Evolutionary conservation across 2,888 invertebrate species (phyloP).

Genomic region (Ectropis crepuscularia): DNA sequence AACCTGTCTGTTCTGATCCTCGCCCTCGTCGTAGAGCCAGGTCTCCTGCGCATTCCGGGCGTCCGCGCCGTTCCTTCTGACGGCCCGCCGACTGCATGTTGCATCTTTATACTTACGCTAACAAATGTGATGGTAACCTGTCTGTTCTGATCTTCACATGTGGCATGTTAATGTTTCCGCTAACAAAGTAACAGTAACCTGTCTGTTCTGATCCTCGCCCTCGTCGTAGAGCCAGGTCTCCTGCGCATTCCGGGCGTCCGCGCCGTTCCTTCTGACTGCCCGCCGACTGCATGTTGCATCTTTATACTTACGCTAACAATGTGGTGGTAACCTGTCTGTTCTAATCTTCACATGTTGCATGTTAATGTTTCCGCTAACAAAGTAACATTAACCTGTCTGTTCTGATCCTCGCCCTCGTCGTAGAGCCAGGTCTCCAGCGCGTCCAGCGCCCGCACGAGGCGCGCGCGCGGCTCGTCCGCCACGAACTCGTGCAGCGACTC

Average conservation of each 20-base stretch:
- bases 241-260: constrained; percentile 97
- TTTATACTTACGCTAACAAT: too few relatives aligned
- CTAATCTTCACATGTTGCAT: too few relatives aligned
- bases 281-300: constrained; percentile 91
- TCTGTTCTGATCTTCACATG: too few relatives aligned
- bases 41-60: constrained; percentile 94
- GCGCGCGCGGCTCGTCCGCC: constrained; percentile 87
- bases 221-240: constrained; percentile 99
- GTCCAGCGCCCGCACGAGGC: constrained; percentile 86
- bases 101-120: too few relatives aligned
- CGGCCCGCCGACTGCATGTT: constrained; percentile 93
- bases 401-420: constrained; percentile 86
- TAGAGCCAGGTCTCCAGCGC: too few relatives aligned
- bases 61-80: constrained; percentile 88
- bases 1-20: constrained; percentile 91
- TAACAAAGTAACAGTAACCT: too few relatives aligned
- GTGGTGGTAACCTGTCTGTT: too few relatives aligned
- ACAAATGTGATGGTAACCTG: too few relatives aligned
- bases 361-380: too few relatives aligned
- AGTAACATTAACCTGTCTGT: constrained; percentile 69
- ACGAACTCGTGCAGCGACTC: constrained; percentile 91
- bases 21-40: constrained; percentile 98
- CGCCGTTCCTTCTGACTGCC: constrained; percentile 96
- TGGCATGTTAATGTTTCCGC: too few relatives aligned
- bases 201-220: constrained; percentile 92